These are phyloP conservation scores for Momotus momota DNA, from an alignment of 2,797 vertebrate species.

Conservation along the genomic window DNA sequence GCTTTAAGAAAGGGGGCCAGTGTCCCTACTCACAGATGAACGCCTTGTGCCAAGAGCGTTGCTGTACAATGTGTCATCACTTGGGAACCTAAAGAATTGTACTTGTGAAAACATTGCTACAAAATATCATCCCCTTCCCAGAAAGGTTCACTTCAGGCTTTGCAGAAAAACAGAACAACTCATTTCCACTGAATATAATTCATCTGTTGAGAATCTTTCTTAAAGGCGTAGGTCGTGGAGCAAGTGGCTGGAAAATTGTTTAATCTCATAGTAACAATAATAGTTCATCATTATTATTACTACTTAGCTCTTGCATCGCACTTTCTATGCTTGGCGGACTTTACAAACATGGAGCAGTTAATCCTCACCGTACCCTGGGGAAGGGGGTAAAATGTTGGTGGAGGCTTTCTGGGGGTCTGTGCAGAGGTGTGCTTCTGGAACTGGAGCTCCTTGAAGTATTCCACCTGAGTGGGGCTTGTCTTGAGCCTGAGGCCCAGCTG, in stretches of 20 bases:
- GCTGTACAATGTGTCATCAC: conserved; percentile 71
- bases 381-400: not conserved
- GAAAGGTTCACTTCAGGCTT: conserved; percentile 71
- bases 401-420: not conserved
- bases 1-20: conserved; percentile 54
- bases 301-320: not conserved
- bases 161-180: conserved; percentile 64
- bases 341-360: not conserved
- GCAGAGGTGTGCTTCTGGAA: not conserved
- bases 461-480: not conserved
- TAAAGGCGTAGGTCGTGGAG: not conserved
- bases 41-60: conserved; percentile 36
- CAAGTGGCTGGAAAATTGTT: not conserved
- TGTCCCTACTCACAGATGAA: conserved; percentile 50
- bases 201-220: conserved; percentile 63
- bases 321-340: not conserved
- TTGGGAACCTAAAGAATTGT: conserved; percentile 74
- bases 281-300: not conserved
- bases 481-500: not conserved
- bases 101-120: conserved; percentile 71
- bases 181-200: conserved; percentile 63
- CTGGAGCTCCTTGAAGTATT: not conserved
- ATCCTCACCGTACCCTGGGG: not conserved
- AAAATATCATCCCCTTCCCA: conserved; percentile 70
- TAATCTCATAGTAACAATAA: not conserved